Evolutionary conservation across 2,113 vertebrate genomes (phyloP), one percentile per base, ranked within the genome.

Genomic region (Orientallactaga bullata): DNA sequence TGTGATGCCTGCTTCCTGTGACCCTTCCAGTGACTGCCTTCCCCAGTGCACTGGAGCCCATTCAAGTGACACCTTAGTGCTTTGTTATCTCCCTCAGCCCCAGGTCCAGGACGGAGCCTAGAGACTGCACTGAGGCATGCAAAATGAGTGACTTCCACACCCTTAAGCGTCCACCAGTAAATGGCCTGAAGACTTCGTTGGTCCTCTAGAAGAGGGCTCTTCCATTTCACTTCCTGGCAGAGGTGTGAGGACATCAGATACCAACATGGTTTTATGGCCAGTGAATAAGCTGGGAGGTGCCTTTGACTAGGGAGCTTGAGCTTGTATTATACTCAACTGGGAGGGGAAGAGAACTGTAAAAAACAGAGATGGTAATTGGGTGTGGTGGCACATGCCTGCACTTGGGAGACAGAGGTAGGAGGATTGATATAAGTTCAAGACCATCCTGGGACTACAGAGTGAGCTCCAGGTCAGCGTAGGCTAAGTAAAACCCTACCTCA

Each of bases 221-320:
- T 91, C 16, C 32, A 47, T 94, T 92, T 95, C 85, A 47, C 35
- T 85, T 87, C 63, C 58, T 83, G 93, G 92, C 85, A 88, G 71
- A 94, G 42, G 51, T 60, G 7, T 91, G 93, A 89, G 1, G 24
- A 85, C 72, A 85, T 94, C 88, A 79, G 78, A 72, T 42, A n/a
- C 55, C 68, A 74, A 20, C 2, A 0, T 20, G 42, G 60, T 18
- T 77, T 69, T 63, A n/a, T 10, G 0, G 60, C n/a, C 3, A 1
- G 73, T 3, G 10, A n/a, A 21, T n/a, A 61, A 66, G 18, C 39
- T 26, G 82, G 76, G 78, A 55, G 39, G 72, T 30, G 12, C 16
- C 58, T 32, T 35, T 11, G 71, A 72, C 13, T n/a, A 30, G 32
- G 5, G 77, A 72, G 37, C 55, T 13, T 39, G 9, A 82, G 69